Evolutionary conservation across 2,113 vertebrate genomes (phyloP).

Genomic region (Podarcis raffonei): DNA sequence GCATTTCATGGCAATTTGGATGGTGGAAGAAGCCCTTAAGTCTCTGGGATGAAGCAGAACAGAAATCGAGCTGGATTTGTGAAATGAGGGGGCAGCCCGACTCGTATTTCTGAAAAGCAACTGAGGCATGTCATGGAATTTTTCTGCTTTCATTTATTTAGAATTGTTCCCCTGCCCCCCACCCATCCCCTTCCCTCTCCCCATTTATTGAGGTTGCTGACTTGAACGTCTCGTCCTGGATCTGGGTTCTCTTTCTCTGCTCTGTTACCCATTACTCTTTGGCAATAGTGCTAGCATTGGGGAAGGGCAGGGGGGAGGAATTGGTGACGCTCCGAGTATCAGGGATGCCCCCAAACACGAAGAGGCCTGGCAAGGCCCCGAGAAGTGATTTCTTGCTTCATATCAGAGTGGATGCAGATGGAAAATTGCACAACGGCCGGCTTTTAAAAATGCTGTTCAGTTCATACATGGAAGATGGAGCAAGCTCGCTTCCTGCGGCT

Average conservation of each 20-base stretch:
- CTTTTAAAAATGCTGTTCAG: no score
- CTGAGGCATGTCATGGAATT: conserved; percentile 25
- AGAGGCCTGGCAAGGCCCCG: background rate
- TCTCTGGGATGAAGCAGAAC: background rate
- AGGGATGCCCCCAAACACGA: background rate
- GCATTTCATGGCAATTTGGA: background rate
- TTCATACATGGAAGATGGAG: no score
- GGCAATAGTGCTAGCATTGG: rapidly evolving
- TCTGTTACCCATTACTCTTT: conserved; percentile 9
- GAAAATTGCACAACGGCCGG: background rate
- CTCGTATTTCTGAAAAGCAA: conserved; percentile 4
- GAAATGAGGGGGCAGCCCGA: background rate
- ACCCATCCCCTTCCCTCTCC: background rate
- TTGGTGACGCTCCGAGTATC: background rate
- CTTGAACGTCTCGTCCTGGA: background rate
- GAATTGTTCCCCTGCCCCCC: background rate
- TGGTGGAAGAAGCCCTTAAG: background rate
- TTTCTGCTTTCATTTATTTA: conserved; percentile 4
- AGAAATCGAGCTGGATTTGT: background rate
- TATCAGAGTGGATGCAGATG: background rate
- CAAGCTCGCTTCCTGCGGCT: no score
- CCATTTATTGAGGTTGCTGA: conserved; percentile 46
- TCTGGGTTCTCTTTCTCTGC: background rate
- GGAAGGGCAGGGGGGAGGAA: background rate
- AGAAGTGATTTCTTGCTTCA: background rate